Evolutionary conservation across 1,140 invertebrate species (phyloP).

Genomic region (Pogonomyrmex barbatus): DNA sequence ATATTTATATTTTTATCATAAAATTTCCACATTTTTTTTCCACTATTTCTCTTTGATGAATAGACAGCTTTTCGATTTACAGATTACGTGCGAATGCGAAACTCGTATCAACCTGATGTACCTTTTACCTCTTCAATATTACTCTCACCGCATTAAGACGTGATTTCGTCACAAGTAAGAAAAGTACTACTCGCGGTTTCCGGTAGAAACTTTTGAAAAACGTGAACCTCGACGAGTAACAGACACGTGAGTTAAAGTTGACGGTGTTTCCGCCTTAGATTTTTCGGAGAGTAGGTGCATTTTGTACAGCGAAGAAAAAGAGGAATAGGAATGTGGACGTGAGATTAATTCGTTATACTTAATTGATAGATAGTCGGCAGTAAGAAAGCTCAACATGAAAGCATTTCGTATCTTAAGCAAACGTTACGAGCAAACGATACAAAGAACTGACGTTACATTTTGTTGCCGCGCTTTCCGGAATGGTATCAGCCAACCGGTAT

Average conservation of each 20-base stretch:
- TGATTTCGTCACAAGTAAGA: slow-evolving; percentile 40
- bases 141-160: slow-evolving; percentile 27
- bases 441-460: slow-evolving; percentile 49
- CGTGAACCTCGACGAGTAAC: slow-evolving; percentile 21
- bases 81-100: background rate
- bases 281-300: background rate
- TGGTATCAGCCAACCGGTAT: slow-evolving; percentile 62
- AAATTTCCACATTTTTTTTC: background rate
- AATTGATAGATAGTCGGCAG: slow-evolving; percentile 5
- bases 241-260: slow-evolving; percentile 49
- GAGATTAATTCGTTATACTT: slow-evolving; percentile 26
- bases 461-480: slow-evolving; percentile 63
- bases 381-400: background rate
- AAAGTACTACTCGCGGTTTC: slow-evolving; percentile 34
- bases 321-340: slow-evolving; percentile 20
- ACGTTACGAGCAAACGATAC: slow-evolving; percentile 20
- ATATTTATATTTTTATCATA: background rate
- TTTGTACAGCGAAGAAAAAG: background rate
- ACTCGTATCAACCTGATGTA: background rate
- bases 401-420: background rate
- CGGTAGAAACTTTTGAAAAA: slow-evolving; percentile 39
- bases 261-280: slow-evolving; percentile 28
- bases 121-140: slow-evolving; percentile 24
- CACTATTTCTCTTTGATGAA: background rate
- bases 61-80: background rate